Percentiles rank a stretch among this genome's conserved stretches.
Evolutionary conservation across 2,888 invertebrate genomes (phyloP).

Genomic region (Drosophila merina): DNA sequence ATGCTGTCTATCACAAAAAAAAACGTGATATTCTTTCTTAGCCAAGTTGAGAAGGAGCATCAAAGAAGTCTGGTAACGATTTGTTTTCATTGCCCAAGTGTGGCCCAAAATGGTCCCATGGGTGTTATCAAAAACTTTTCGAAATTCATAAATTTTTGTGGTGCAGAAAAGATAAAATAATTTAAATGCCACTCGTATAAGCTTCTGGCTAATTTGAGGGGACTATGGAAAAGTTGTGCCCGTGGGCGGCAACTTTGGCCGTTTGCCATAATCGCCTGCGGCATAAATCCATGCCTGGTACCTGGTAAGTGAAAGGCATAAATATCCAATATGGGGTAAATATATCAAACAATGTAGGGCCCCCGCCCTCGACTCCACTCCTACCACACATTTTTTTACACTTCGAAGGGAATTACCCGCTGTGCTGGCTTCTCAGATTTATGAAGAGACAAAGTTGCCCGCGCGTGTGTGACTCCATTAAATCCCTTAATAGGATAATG

Average conservation of each 20-base stretch:
- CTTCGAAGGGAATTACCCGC: slow-evolving; percentile 59
- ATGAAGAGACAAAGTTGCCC: slow-evolving; percentile 71
- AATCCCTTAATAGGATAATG: slow-evolving; percentile 75
- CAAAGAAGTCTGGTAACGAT: slow-evolving; percentile 28
- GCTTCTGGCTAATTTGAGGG: slow-evolving; percentile 63
- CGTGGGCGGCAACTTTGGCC: slow-evolving; percentile 48
- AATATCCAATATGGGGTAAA: slow-evolving; percentile 66
- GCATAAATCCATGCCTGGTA: slow-evolving; percentile 55
- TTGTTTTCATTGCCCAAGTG: slow-evolving; percentile 41
- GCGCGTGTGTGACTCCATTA: slow-evolving; percentile 76
- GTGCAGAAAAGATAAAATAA: slow-evolving; percentile 69
- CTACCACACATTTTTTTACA: slow-evolving; percentile 19
- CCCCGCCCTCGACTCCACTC: slow-evolving; percentile 3
- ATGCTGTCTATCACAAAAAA: not conserved
- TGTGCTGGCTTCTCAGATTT: slow-evolving; percentile 63
- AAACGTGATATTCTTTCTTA: not conserved
- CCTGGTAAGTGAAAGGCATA: slow-evolving; percentile 55
- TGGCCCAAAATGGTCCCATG: slow-evolving; percentile 63
- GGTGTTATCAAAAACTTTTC: slow-evolving; percentile 74
- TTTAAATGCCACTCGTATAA: slow-evolving; percentile 64
- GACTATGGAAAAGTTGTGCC: slow-evolving; percentile 39
- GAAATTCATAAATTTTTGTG: slow-evolving; percentile 68
- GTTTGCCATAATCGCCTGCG: slow-evolving; percentile 56
- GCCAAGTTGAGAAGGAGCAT: slow-evolving; percentile 1
- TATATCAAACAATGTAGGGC: slow-evolving; percentile 43